Conservation (phyloP, 2,888 invertebrate genomes). For the Sphecodes monilicornis region DNA sequence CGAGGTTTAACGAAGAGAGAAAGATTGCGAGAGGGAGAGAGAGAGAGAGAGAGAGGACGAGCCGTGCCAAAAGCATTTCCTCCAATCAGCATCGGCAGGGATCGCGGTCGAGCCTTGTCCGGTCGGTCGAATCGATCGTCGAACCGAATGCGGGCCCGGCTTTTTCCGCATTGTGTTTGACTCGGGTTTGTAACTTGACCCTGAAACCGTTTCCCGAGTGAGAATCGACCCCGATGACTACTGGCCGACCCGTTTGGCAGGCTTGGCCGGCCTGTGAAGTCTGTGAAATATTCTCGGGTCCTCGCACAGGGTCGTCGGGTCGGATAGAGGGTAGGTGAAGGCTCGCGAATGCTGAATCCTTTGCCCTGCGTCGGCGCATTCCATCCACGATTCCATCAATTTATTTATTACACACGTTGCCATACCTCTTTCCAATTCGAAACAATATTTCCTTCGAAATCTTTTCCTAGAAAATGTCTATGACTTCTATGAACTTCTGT, state of each 20-base stretch:
- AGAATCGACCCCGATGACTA: constrained; percentile 59
- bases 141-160: not conserved
- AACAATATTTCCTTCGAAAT: no score
- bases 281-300: constrained; percentile 56
- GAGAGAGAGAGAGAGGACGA: not conserved
- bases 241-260: constrained; percentile 55
- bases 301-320: constrained; percentile 29
- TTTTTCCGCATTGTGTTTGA: constrained; percentile 37
- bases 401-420: not conserved
- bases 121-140: constrained; percentile 3
- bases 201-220: constrained; percentile 42
- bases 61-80: constrained; percentile 11
- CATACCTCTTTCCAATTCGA: not conserved
- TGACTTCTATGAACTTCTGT: no score
- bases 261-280: not conserved
- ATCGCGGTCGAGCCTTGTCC: not conserved
- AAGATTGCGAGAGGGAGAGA: not conserved
- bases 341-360: not conserved
- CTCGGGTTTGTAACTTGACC: constrained; percentile 36
- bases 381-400: not conserved
- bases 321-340: not conserved
- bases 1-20: not conserved
- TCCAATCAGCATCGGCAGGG: not conserved
- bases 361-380: constrained; percentile 48
- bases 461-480: no score